These are phyloP conservation scores for Perca fluviatilis DNA, from an alignment of 2,113 vertebrate genomes.

Conservation along the genomic window DNA sequence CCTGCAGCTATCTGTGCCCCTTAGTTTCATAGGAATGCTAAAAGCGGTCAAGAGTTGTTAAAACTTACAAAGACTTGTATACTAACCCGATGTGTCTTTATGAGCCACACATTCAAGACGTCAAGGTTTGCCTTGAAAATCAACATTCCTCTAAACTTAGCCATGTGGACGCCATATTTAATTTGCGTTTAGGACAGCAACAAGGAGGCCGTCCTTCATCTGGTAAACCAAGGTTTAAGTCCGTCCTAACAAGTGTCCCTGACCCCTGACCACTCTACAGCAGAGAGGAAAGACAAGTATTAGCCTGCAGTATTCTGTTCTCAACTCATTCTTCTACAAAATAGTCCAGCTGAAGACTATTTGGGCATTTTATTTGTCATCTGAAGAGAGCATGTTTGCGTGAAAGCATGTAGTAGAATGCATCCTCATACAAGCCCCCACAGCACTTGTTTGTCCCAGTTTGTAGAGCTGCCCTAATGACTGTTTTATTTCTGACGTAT, in stretches of 20 bases:
- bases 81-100: conserved; percentile 19
- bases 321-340: background rate
- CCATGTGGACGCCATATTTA: background rate
- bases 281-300: conserved; percentile 15
- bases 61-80: background rate
- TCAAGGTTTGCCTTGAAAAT: conserved; percentile 15
- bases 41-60: background rate
- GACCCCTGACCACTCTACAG: conserved; percentile 12
- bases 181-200: conserved; percentile 23
- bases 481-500: conserved; percentile 13
- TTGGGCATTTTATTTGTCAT: conserved; percentile 28
- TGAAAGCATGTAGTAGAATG: conserved; percentile 59
- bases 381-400: conserved; percentile 63
- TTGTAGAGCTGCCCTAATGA: conserved; percentile 27
- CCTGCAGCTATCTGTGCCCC: background rate
- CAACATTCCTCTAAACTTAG: conserved; percentile 25
- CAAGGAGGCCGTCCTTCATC: background rate
- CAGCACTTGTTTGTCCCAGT: conserved; percentile 25
- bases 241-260: background rate
- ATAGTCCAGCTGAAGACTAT: background rate
- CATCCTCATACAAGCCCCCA: conserved; percentile 14
- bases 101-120: conserved; percentile 15
- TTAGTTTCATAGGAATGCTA: conserved; percentile 13
- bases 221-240: conserved; percentile 7
- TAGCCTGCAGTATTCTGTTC: conserved; percentile 6